Evolutionary conservation across 2,888 invertebrate genomes (phyloP).

Genomic region (Drosophila siamana): DNA sequence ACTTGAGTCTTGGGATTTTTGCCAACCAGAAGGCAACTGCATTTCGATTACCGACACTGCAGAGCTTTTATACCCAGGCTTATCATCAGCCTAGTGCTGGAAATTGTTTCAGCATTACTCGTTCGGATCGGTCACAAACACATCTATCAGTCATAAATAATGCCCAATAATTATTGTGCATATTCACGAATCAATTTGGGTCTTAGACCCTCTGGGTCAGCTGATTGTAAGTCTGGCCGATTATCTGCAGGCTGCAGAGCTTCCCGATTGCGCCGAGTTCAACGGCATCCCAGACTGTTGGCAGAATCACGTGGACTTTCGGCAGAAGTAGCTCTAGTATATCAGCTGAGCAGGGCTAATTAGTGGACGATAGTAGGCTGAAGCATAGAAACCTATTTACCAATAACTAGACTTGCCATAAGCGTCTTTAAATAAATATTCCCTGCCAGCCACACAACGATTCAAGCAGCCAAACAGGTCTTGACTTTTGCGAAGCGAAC

Average conservation of each 20-base stretch:
- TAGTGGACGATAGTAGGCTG: too few relatives aligned
- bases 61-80: constrained; percentile 23
- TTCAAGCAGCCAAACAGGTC: background rate
- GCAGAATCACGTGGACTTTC: background rate
- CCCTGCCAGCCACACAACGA: background rate
- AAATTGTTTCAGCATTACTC: constrained; percentile 1
- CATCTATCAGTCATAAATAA: constrained; percentile 23
- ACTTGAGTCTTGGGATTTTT: constrained; percentile 13
- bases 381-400: too few relatives aligned
- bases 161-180: constrained; percentile 1
- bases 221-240: constrained; percentile 10
- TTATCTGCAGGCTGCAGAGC: constrained; percentile 5
- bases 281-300: background rate
- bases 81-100: background rate
- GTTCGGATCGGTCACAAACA: constrained; percentile 14
- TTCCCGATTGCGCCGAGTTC: constrained; percentile 2
- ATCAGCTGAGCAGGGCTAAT: too few relatives aligned
- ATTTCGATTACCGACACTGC: background rate
- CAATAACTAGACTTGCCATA: too few relatives aligned
- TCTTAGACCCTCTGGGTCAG: constrained; percentile 22
- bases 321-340: too few relatives aligned
- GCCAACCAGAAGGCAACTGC: constrained; percentile 24
- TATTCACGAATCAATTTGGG: constrained; percentile 7
- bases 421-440: too few relatives aligned
- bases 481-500: background rate